Percentiles rank a stretch among this genome's conserved stretches.
phyloP scores from a whole-genome alignment of 1,140 invertebrate species.

The Drosophila auraria region DNA sequence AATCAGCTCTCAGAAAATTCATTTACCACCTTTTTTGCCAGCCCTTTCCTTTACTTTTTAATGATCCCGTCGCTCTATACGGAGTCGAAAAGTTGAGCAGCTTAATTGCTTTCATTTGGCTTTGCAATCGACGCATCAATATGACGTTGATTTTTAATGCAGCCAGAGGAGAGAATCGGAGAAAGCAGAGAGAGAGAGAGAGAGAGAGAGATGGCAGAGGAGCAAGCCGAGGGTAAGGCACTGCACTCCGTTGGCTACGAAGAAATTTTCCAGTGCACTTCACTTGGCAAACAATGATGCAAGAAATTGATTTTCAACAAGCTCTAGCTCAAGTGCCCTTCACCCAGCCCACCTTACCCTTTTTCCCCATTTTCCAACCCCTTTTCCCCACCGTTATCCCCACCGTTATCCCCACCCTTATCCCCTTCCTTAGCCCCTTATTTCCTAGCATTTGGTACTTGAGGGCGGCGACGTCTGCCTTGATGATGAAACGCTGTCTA shows the following conservation, averaged over 20 bases:
- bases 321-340: slow-evolving; percentile 62
- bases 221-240: neutral
- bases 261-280: slow-evolving; percentile 84
- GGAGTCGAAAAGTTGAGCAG: slow-evolving; percentile 53
- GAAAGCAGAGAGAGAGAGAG: neutral
- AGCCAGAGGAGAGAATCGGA: neutral
- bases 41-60: neutral
- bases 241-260: slow-evolving; percentile 60
- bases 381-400: neutral
- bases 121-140: slow-evolving; percentile 63
- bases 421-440: neutral
- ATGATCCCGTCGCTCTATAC: slow-evolving; percentile 2
- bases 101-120: slow-evolving; percentile 83
- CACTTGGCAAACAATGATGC: slow-evolving; percentile 84
- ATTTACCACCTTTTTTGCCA: neutral
- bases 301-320: slow-evolving; percentile 85
- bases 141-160: slow-evolving; percentile 80
- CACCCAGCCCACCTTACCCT: slow-evolving; percentile 17
- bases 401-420: neutral
- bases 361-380: neutral
- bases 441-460: slow-evolving; percentile 46
- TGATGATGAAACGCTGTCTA: slow-evolving; percentile 80
- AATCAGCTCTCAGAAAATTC: neutral
- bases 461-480: slow-evolving; percentile 55
- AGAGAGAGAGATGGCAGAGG: neutral